phyloP scores from a whole-genome alignment of 2,888 invertebrate genomes.

The Himalopsyche anomala region DNA sequence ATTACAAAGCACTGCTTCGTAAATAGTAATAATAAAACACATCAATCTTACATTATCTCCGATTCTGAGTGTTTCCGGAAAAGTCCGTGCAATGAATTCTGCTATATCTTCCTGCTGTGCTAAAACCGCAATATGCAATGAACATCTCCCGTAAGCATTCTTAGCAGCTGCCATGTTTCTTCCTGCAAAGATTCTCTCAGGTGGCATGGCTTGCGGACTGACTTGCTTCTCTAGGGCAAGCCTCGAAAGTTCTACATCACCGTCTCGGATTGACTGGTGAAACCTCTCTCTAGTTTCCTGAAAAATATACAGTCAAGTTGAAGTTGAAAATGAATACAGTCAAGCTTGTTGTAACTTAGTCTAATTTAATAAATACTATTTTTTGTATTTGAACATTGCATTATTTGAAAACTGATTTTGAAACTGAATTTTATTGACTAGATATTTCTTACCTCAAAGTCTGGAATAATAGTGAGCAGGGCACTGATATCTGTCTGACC shows the following conservation, averaged over 20 bases:
- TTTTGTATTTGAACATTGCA: background rate
- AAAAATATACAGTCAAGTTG: background rate
- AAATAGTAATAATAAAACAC: too few species aligned
- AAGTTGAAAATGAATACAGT: constrained; percentile 68
- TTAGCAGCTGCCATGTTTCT: constrained; percentile 73
- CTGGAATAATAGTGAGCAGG: constrained; percentile 83
- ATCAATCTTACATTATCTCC: constrained; percentile 88
- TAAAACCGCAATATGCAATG: constrained; percentile 91
- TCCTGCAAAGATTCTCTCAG: constrained; percentile 74
- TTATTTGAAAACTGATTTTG: too few species aligned
- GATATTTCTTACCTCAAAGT: constrained; percentile 81
- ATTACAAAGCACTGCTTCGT: too few species aligned
- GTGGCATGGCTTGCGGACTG: constrained; percentile 69
- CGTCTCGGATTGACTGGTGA: constrained; percentile 83
- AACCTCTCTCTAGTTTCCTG: constrained; percentile 87
- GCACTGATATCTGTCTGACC: constrained; percentile 82
- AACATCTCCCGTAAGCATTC: constrained; percentile 84
- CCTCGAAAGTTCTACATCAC: constrained; percentile 79
- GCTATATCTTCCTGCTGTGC: constrained; percentile 90
- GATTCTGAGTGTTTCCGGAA: constrained; percentile 84
- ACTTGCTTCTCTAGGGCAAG: constrained; percentile 73
- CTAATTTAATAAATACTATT: background rate
- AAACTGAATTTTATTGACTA: too few species aligned
- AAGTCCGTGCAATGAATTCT: constrained; percentile 83
- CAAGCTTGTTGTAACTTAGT: too few species aligned